Percentiles rank a stretch among this genome's conserved stretches.
Evolutionary conservation across 1,140 invertebrate species (phyloP).

Genomic region (Tetramorium simillimum): DNA sequence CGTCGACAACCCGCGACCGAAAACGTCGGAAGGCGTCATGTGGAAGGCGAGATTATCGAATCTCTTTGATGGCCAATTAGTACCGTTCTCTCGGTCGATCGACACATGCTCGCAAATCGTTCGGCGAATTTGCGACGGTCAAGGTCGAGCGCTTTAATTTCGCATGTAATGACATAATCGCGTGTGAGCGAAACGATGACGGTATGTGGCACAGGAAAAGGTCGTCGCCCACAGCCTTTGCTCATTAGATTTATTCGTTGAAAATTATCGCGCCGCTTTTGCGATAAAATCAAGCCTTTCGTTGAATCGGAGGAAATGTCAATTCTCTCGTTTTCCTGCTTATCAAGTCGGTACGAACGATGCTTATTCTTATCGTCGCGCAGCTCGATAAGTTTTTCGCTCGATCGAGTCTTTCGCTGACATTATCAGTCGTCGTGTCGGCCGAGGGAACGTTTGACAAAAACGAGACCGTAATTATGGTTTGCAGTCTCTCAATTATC

Average conservation of each 20-base stretch:
- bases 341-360: background rate
- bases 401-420: background rate
- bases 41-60: constrained; percentile 36
- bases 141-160: constrained; percentile 10
- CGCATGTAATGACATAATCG: background rate
- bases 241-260: background rate
- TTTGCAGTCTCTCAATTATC: background rate
- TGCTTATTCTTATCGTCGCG: background rate
- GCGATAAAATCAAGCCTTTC: background rate
- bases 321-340: background rate
- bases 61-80: constrained; percentile 26
- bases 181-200: background rate
- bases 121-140: background rate
- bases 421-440: background rate
- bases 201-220: background rate
- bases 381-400: background rate
- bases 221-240: constrained; percentile 8
- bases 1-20: background rate
- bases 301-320: background rate
- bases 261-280: background rate
- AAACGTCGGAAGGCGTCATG: constrained; percentile 20
- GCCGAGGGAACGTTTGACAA: background rate
- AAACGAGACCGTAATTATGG: background rate
- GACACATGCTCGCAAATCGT: background rate
- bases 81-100: background rate